Base-by-base conservation (phyloP, 2,797 vertebrate species). In the Sebastes vulpes region DNA sequence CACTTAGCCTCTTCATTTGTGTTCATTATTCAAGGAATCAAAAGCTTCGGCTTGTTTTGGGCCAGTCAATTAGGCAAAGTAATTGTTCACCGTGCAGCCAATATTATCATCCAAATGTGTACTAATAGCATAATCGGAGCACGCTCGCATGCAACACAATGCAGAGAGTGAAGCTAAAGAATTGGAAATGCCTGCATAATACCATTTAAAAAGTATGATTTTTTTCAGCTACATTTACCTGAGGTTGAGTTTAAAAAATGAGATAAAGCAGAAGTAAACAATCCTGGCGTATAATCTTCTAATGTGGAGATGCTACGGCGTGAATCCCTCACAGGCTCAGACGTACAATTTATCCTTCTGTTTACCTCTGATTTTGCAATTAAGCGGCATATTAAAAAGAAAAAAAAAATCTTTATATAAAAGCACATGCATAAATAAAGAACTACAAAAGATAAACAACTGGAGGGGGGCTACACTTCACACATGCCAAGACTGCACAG, bases 21-120 rank as follows among this genome's bases (percentile, higher is more conserved):
- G 75, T 81, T 86, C 77, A 81, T 87, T 83, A 88, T 86, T 88
- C 54, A 66, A 85, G 72, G 67, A 84, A 88, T 86, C 77, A 89
- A 90, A 91, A 83, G 72, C 75, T 67, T 82, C 8, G 38, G 65
- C 68, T 77, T 54, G 72, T 82, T 89, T 75, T 80, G 77, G 86
- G 58, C 72, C 64, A 76, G 42, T 73, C 79, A 85, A 82, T 87
- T 82, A 78, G 48, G 48, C 53, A 48, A 48, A 71, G 53, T 82
- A 89, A 90, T 87, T 84, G 73, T 88, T 77, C 8, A n/a, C 72
- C 76, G 38, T 74, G 79, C 32, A 66, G 72, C 73, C 69, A 85
- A 77, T 68, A 77, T 68, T 53, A 81, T 70, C 82, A 82, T 71
- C 71, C 74, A 38, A 82, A 90, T 89, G 68, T 77, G 73, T 28